A percentile compares a stretch with the other conserved stretches of the same genome.
Conservation (phyloP, 2,113 vertebrate genomes). For the Tor tambroides region DNA sequence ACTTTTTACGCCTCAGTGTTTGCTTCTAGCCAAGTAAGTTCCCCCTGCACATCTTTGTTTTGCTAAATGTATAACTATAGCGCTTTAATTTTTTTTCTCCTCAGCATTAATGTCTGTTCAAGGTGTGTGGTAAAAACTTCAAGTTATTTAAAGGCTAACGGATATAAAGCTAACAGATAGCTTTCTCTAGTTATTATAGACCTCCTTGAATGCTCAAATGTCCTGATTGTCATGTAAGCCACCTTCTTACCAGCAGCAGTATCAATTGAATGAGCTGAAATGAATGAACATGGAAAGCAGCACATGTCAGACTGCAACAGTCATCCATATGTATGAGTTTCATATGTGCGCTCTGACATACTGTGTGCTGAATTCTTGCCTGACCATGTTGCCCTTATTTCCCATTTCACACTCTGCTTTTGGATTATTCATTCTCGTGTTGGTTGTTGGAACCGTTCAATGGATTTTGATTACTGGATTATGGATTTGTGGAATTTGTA, state of each 20-base stretch:
- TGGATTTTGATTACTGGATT: constrained; percentile 9
- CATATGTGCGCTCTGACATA: neutral
- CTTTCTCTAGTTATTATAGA: neutral
- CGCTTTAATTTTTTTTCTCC: neutral
- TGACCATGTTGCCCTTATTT: neutral
- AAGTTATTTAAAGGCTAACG: neutral
- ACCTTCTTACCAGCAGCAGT: neutral
- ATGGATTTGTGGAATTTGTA: neutral
- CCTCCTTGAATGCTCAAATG: neutral
- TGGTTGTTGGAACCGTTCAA: neutral
- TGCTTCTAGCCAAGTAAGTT: neutral
- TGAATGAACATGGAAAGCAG: neutral
- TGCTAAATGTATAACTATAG: neutral
- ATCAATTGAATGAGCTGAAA: constrained; percentile 3
- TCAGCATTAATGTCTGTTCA: neutral
- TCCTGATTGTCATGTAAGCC: neutral
- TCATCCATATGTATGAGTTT: constrained; percentile 14
- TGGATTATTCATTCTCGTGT: constrained; percentile 5
- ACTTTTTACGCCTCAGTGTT: neutral
- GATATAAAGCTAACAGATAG: neutral
- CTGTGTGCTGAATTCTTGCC: neutral
- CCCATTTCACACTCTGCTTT: neutral
- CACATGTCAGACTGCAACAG: neutral
- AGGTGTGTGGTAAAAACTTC: neutral
- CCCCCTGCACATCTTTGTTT: neutral